Conservation (phyloP, 1,140 invertebrate species). For the Epicauta chinensis region DNA sequence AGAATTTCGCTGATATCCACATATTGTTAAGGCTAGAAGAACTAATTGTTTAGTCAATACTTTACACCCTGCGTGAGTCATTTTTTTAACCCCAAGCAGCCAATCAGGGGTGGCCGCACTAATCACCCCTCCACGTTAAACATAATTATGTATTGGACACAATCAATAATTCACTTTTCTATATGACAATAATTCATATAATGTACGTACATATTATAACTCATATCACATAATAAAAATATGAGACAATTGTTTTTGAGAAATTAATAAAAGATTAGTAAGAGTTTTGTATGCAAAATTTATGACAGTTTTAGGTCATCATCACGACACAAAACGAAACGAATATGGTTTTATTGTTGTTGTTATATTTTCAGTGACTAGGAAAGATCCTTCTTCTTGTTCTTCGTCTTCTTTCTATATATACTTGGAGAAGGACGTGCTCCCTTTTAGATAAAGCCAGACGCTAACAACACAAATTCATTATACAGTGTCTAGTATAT, state of each 20-base stretch:
- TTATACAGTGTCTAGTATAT: conserved; percentile 42
- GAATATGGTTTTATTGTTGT: no score
- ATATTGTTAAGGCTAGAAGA: conserved; percentile 26
- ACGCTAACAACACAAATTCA: conserved; percentile 41
- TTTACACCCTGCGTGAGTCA: conserved; percentile 46
- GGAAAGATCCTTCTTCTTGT: no score
- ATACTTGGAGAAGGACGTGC: no score
- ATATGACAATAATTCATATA: conserved; percentile 24
- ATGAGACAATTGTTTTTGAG: no score
- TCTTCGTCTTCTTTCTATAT: no score
- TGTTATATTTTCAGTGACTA: no score
- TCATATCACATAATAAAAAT: no score
- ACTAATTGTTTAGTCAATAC: conserved; percentile 46
- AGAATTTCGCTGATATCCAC: conserved; percentile 13
- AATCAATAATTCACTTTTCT: conserved; percentile 43
- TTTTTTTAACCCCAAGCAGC: conserved; percentile 43
- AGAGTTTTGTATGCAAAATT: no score
- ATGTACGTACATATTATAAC: no score
- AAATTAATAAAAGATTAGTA: no score
- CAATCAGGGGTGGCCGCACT: conserved; percentile 40
- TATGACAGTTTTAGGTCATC: no score
- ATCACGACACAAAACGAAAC: no score
- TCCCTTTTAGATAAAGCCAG: conserved; percentile 27
- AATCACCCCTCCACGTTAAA: conserved; percentile 41
- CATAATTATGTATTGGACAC: conserved; percentile 44